These are phyloP conservation scores for Leptobrachium leishanense DNA, from an alignment of 2,113 vertebrate genomes.

Conservation along the genomic window DNA sequence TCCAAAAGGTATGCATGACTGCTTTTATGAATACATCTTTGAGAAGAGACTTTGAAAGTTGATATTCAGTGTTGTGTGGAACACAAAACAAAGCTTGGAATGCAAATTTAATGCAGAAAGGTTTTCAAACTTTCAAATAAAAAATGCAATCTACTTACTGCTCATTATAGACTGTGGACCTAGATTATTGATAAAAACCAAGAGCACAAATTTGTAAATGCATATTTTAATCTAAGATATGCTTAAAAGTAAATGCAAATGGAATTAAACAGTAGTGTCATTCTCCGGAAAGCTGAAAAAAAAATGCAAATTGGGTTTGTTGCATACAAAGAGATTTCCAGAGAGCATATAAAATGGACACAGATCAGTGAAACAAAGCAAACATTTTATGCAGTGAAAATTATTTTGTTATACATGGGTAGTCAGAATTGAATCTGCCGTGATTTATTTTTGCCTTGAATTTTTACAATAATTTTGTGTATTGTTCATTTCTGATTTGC, in stretches of 20 bases:
- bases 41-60: conserved; percentile 54
- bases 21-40: conserved; percentile 63
- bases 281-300: not conserved
- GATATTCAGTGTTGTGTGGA: conserved; percentile 59
- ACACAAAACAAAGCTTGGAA: conserved; percentile 37
- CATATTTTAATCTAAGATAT: conserved; percentile 34
- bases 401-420: conserved; percentile 48
- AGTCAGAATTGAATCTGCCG: conserved; percentile 32
- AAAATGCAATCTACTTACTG: conserved; percentile 47
- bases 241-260: conserved; percentile 21
- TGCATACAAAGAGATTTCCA: conserved; percentile 33
- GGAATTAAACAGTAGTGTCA: not conserved
- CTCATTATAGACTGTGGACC: conserved; percentile 41
- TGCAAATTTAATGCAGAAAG: conserved; percentile 46
- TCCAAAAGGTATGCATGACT: conserved; percentile 65
- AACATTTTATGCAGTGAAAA: conserved; percentile 45
- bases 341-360: conserved; percentile 38
- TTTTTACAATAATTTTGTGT: conserved; percentile 25
- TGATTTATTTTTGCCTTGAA: conserved; percentile 36
- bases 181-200: conserved; percentile 26
- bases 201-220: conserved; percentile 44
- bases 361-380: conserved; percentile 47
- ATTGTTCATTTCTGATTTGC: conserved; percentile 8
- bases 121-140: conserved; percentile 36
- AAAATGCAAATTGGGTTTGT: conserved; percentile 11